A percentile compares a stretch with the other conserved stretches of the same genome.
Conservation (phyloP, 1,140 invertebrate genomes). For the Ruditapes philippinarum region DNA sequence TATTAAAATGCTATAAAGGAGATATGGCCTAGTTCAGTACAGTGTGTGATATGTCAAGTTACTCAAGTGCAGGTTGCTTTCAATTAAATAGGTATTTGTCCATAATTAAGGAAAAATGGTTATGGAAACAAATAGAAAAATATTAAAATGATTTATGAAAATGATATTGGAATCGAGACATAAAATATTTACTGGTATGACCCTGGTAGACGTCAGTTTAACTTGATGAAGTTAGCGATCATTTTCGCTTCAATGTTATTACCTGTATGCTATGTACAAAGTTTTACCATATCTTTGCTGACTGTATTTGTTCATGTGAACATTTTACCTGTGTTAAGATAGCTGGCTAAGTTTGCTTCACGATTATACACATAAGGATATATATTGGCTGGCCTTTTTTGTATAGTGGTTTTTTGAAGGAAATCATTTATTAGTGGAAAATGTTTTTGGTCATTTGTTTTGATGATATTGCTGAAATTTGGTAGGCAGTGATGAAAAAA, state of each 20-base stretch:
- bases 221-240: neutral
- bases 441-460: neutral
- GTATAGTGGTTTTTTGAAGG: neutral
- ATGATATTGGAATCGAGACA: too few relatives aligned
- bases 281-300: slow-evolving; percentile 46
- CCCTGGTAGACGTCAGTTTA: neutral
- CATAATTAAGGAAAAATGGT: too few relatives aligned
- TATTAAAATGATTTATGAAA: too few relatives aligned
- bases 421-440: neutral
- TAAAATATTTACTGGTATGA: neutral
- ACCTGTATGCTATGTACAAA: slow-evolving; percentile 7
- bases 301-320: slow-evolving; percentile 34
- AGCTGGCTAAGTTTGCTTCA: slow-evolving; percentile 18
- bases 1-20: too few relatives aligned
- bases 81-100: too few relatives aligned
- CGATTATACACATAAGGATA: neutral
- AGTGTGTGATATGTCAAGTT: too few relatives aligned
- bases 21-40: too few relatives aligned
- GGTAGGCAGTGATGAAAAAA: neutral
- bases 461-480: slow-evolving; percentile 7
- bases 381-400: neutral
- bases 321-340: slow-evolving; percentile 37
- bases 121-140: too few relatives aligned
- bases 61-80: too few relatives aligned
- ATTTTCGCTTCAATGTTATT: slow-evolving; percentile 15